Base-by-base conservation (phyloP, 2,797 vertebrate species). In the Pteronotus mesoamericanus region DNA sequence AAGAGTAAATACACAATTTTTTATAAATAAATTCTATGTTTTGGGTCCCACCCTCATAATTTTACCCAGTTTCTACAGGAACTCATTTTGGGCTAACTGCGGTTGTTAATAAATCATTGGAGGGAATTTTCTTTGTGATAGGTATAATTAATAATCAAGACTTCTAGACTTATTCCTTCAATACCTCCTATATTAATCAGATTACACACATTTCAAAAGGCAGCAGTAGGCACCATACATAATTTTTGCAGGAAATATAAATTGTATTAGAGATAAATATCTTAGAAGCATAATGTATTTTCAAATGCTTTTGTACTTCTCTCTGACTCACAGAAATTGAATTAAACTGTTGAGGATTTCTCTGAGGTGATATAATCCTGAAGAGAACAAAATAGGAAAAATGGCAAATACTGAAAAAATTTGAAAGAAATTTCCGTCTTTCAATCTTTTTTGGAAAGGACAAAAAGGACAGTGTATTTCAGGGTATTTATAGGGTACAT, bases 51-150 rank as follows among this genome's bases (percentile, higher is more conserved):
- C 24, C 59, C 12, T 32, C 14, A 15, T 64, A 16, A 98, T 98
- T 98, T 98, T 88, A 97, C 94, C 77, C 89, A 97, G 3, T 98
- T 98, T 98, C 97, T 97, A 61, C 86, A 96, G 96, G 95, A 98
- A 98, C 97, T 98, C 97, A 96, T 98, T 98, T 97, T 98, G 82
- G 80, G 42, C 37, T 83, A 79, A 91, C 82, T 48, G 55, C 88
- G 95, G 91, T 96, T 96, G 94, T 97, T 98, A 98, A 98, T 98
- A 98, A 98, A 98, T 98, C 97, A 98, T 98, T 98, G 97, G 34
- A 75, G 95, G 89, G 96, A 95, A 97, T 98, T 98, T 97, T 97
- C 71, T 97, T 96, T 3, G 48, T 84, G 83, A 87, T 96, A 95
- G 89, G 53, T 92, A 16, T 96, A 98, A 98, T 98, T 98, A 96